Evolutionary conservation across 2,888 invertebrate genomes (phyloP), one percentile per base, ranked within the genome.

Genomic region (Lacanobia oleracea): DNA sequence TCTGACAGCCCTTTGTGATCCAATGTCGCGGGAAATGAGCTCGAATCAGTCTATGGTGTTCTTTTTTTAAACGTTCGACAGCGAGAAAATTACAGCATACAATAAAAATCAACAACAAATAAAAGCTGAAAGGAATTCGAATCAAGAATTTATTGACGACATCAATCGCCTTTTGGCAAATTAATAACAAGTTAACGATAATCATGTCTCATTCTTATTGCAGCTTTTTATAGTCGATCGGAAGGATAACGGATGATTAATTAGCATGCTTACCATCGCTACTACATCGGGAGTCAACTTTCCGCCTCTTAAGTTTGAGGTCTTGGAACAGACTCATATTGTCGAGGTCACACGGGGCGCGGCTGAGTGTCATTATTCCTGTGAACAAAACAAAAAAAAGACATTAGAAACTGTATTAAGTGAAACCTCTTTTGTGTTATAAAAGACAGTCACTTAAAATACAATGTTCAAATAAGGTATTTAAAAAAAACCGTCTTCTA

Each of bases 281-380:
- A 96, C 98, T 98, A 97, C 99, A 98, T 97, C 99, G 97, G 96
- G 99, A 99, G 97, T 99, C 98, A 96, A 99, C 98, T 97, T 99
- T 98, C 97, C 99, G 98, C 97, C 99, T 97, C 97, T 99, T 99
- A 96, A 99, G 97, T 97, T 99, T 99, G 97, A 99, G 98, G 97
- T 99, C 99, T 97, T 99, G 99, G 97, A 99, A 99, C 97, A 99
- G 98, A 98, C 99, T 99, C 99, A 99, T 99, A 97, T 98, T 98
- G 98, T 98, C 98, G 97, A 98, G 98, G 97, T 98, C 98, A 97
- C 98, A 98, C 97, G 98, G 98, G 97, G 98, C 98, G 97, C 98
- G 98, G 98, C 98, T 98, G 97, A 98, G 98, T 98, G 98, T 98
- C 98, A 98, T 98, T 98, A 98, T 98, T 98, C 98, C 98, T 98